Evolutionary conservation across 2,113 vertebrate genomes (phyloP), one percentile per base, ranked within the genome.

Genomic region (Epinephelus fuscoguttatus): DNA sequence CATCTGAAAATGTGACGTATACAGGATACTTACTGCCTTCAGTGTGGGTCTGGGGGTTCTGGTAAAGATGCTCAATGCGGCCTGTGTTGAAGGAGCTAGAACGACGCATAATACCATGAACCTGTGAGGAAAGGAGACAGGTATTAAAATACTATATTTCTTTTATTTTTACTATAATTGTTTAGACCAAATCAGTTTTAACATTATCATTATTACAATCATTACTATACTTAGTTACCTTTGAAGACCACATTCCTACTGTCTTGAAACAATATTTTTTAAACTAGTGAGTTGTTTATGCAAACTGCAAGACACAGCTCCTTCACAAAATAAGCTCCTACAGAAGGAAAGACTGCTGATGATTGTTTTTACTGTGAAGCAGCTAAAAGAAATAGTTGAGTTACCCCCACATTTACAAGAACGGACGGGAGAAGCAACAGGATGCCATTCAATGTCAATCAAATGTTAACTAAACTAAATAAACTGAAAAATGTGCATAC

Each of bases 71-170:
- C 64, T 99, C 98, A 56, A 99, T 99, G 67, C 98, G 95, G 42
- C 98, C 98, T 0, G 98, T 99, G 90, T 99, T 99, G 92, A 99
- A 99, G 57, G 98, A 99, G 88, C 98, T 99, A 70, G 98, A 99
- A 40, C 98, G 95, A 13, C 98, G 97, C 62, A 99, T 86, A 1
- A 99, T 97, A 59, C 98, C 98, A n/a, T 99, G 98, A 62, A 99
- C 98, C 98, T 99, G 83, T 33, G 80, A 62, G 68, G 80, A 13
- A 81, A 57, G 11, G 17, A 49, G 30, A 52, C 3, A 23, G 25
- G 42, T 6, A 12, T 21, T 18, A 49, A 8, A 33, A 21, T 9
- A 21, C 3, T 1, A 15, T 23, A 49, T 37, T n/a, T 30, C 6
- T 73, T 23, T 13, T 37, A 25, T 23, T 11, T 37, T 19, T 2